phyloP scores from a whole-genome alignment of 1,140 invertebrate species.

The Ceratina calcarata region DNA sequence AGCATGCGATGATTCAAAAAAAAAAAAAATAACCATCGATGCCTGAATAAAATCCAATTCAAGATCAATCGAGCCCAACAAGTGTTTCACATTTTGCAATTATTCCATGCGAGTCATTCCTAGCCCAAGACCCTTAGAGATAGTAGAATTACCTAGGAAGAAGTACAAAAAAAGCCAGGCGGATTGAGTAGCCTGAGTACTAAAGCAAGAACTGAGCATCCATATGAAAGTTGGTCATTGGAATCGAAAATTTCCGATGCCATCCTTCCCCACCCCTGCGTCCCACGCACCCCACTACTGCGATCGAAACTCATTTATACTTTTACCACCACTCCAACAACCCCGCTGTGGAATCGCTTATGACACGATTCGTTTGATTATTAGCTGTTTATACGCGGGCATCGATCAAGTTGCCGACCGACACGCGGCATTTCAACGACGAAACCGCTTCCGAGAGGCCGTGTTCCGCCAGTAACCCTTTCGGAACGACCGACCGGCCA shows the following conservation, averaged over 20 bases:
- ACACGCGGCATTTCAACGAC: conserved; percentile 65
- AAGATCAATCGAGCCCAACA: background rate
- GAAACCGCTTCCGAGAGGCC: conserved; percentile 57
- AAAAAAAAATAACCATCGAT: background rate
- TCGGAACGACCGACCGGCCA: conserved; percentile 51
- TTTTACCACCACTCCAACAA: conserved; percentile 71
- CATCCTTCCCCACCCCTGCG: conserved; percentile 54
- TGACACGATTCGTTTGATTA: conserved; percentile 79
- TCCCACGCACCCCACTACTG: conserved; percentile 63
- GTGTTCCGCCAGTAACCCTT: conserved; percentile 60
- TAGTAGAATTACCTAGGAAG: background rate
- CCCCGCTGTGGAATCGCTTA: conserved; percentile 70
- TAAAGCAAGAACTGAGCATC: background rate
- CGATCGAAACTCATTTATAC: conserved; percentile 75
- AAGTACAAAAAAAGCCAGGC: background rate
- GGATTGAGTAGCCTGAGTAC: background rate
- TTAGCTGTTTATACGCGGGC: conserved; percentile 77
- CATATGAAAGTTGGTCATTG: conserved; percentile 26
- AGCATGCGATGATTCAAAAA: conserved; percentile 15
- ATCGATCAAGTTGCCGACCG: conserved; percentile 71
- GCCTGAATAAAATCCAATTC: background rate
- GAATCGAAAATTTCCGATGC: conserved; percentile 66
- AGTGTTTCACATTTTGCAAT: too few species aligned
- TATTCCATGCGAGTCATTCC: too few species aligned
- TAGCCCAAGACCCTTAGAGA: too few species aligned